These are phyloP conservation scores for Chloroceryle amazona DNA, from an alignment of 2,797 vertebrate genomes.

Conservation along the genomic window DNA sequence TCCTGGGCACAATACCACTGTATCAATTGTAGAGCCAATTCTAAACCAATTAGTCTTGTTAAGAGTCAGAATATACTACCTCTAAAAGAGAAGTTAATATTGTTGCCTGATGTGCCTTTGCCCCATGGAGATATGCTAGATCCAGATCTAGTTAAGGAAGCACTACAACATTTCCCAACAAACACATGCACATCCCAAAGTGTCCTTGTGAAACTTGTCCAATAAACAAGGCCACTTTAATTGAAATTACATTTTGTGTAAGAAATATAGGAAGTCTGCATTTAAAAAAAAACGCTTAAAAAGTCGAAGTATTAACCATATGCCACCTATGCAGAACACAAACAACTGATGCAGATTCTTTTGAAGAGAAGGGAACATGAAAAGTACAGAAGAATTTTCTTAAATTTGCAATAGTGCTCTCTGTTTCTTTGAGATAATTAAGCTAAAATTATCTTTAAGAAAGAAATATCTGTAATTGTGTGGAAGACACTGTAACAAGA, in stretches of 20 bases:
- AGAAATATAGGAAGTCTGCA: not conserved
- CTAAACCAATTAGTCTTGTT: not conserved
- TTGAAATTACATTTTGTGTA: not conserved
- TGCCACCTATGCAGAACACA: not conserved
- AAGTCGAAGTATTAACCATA: not conserved
- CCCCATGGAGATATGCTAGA: not conserved
- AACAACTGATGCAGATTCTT: fast-evolving
- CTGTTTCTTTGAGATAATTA: not conserved
- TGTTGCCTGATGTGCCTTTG: not conserved
- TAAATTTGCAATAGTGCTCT: not conserved
- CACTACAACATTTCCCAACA: not conserved
- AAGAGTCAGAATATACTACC: not conserved
- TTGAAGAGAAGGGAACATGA: not conserved
- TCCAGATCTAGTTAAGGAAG: not conserved
- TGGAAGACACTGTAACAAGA: not conserved
- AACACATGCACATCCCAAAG: not conserved
- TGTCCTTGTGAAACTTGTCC: not conserved
- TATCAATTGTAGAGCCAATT: not conserved
- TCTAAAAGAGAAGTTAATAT: not conserved
- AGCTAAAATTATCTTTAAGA: not conserved
- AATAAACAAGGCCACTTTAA: not conserved
- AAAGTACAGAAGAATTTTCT: not conserved
- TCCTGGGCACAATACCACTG: not conserved
- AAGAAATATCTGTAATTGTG: not conserved
- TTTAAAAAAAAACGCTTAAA: not conserved